These are phyloP conservation scores for Platycheirus rosarum DNA, from an alignment of 2,888 invertebrate genomes.

Conservation along the genomic window DNA sequence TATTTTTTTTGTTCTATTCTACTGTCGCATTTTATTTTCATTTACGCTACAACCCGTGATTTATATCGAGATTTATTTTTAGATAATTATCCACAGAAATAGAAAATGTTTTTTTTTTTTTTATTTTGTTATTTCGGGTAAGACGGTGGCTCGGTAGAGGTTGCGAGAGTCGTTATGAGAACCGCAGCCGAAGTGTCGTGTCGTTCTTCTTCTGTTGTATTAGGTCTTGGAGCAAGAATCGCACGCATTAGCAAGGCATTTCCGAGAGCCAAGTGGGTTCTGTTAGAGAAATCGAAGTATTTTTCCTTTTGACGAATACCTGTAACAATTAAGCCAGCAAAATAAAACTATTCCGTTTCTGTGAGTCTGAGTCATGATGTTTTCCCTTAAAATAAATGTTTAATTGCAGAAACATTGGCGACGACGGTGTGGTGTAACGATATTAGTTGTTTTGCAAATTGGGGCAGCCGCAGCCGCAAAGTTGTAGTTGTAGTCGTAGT, in stretches of 20 bases:
- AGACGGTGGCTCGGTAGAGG: slow-evolving; percentile 48
- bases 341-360: too few relatives aligned
- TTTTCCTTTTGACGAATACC: not conserved
- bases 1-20: slow-evolving; percentile 30
- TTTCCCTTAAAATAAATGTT: not conserved
- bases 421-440: slow-evolving; percentile 10
- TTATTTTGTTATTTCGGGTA: slow-evolving; percentile 6
- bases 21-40: slow-evolving; percentile 44
- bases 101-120: slow-evolving; percentile 59
- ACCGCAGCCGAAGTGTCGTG: slow-evolving; percentile 11
- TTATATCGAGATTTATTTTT: slow-evolving; percentile 67
- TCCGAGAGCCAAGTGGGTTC: not conserved
- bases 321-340: slow-evolving; percentile 17
- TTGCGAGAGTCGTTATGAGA: slow-evolving; percentile 43
- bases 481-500: not conserved
- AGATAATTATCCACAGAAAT: slow-evolving; percentile 57
- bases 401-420: slow-evolving; percentile 12
- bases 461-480: not conserved
- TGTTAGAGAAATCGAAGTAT: too few relatives aligned
- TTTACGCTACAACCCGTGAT: slow-evolving; percentile 65
- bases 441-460: slow-evolving; percentile 3
- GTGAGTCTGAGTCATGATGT: slow-evolving; percentile 24
- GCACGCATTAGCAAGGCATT: not conserved
- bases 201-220: slow-evolving; percentile 9
- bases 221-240: slow-evolving; percentile 34